Percentiles rank a stretch among this genome's conserved stretches.
These are phyloP conservation scores for Dryobota labecula DNA, from an alignment of 2,888 invertebrate genomes.

Conservation along the genomic window DNA sequence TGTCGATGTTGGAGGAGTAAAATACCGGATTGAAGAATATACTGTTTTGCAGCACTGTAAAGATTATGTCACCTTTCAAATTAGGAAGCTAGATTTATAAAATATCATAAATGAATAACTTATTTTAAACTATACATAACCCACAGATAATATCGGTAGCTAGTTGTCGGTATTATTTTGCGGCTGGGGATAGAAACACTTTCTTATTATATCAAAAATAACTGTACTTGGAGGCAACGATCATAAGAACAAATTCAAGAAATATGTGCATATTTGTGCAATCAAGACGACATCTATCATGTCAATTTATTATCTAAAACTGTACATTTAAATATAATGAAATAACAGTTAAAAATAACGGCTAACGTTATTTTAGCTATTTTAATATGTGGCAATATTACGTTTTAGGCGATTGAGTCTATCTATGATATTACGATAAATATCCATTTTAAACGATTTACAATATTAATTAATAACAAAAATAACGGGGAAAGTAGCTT, in stretches of 20 bases:
- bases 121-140: neutral
- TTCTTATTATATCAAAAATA: slow-evolving; percentile 39
- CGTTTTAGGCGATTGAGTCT: slow-evolving; percentile 66
- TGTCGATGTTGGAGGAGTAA: neutral
- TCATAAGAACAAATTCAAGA: slow-evolving; percentile 41
- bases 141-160: neutral
- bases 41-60: neutral
- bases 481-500: slow-evolving; percentile 63
- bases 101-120: neutral
- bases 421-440: slow-evolving; percentile 65
- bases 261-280: slow-evolving; percentile 63
- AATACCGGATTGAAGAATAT: neutral
- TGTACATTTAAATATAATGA: slow-evolving; percentile 62
- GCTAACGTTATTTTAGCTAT: slow-evolving; percentile 60
- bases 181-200: neutral
- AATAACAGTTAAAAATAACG: slow-evolving; percentile 63
- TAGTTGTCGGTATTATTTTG: slow-evolving; percentile 5
- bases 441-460: slow-evolving; percentile 61
- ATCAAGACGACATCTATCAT: slow-evolving; percentile 61
- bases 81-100: neutral
- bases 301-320: slow-evolving; percentile 60
- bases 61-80: neutral
- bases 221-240: slow-evolving; percentile 47
- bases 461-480: slow-evolving; percentile 51
- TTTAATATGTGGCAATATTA: slow-evolving; percentile 56